phyloP scores from a whole-genome alignment of 2,113 vertebrate species.

The Amphiprion percula region DNA sequence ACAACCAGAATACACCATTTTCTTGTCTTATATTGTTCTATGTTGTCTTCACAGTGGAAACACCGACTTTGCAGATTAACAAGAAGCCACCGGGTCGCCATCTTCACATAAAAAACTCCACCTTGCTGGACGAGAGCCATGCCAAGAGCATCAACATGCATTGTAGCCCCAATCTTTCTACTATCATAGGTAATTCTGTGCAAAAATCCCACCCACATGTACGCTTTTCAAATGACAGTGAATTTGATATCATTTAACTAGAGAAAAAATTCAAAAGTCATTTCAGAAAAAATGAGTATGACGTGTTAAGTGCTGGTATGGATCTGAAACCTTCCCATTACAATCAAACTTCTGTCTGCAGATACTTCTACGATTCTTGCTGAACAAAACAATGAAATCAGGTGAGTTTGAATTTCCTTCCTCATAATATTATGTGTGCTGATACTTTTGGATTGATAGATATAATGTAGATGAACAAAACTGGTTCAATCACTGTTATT shows the following conservation, averaged over 20 bases:
- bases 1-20: neutral
- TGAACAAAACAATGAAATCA: conserved; percentile 37
- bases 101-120: conserved; percentile 87
- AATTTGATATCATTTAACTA: conserved; percentile 5
- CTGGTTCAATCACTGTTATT: neutral
- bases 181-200: conserved; percentile 84
- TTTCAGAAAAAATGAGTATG: neutral
- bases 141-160: conserved; percentile 84
- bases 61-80: neutral
- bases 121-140: conserved; percentile 88
- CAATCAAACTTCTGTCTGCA: conserved; percentile 30
- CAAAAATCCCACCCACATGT: no score
- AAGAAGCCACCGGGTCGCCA: conserved; percentile 40
- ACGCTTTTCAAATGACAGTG: no score
- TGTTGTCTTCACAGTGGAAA: conserved; percentile 36
- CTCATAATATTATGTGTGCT: neutral
- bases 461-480: neutral
- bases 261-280: neutral
- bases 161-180: conserved; percentile 86
- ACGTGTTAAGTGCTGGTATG: neutral
- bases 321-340: conserved; percentile 2
- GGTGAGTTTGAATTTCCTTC: conserved; percentile 39
- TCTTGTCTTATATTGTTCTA: no score
- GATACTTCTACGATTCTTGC: conserved; percentile 47
- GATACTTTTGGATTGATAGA: neutral